phyloP scores from a whole-genome alignment of 1,140 invertebrate species.

The Cardiocondyla obscurior region DNA sequence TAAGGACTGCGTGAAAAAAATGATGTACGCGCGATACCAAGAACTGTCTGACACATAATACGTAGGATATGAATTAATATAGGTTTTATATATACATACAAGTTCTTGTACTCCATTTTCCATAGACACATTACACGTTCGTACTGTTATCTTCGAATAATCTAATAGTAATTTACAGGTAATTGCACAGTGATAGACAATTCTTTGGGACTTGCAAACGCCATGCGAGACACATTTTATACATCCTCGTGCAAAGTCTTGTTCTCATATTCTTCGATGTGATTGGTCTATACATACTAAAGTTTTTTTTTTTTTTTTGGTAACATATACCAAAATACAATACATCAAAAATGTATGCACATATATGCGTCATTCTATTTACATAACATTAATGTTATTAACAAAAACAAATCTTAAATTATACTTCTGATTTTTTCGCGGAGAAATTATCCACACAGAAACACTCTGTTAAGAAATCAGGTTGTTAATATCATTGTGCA shows the following conservation, averaged over 20 bases:
- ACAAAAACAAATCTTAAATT: background rate
- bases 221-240: constrained; percentile 49
- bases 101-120: constrained; percentile 63
- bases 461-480: background rate
- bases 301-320: constrained; percentile 26
- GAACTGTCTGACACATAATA: constrained; percentile 87
- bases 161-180: constrained; percentile 41
- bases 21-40: constrained; percentile 93
- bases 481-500: background rate
- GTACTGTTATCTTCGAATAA: constrained; percentile 53
- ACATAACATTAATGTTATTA: background rate
- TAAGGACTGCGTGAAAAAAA: constrained; percentile 95
- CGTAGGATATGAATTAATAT: constrained; percentile 49
- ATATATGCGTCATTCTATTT: background rate
- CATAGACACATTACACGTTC: constrained; percentile 59
- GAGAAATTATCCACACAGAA: background rate
- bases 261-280: constrained; percentile 12
- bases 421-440: background rate
- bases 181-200: constrained; percentile 57
- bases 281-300: constrained; percentile 9
- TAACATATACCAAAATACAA: constrained; percentile 14
- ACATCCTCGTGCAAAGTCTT: constrained; percentile 20
- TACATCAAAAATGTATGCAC: background rate
- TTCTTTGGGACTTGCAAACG: constrained; percentile 36
- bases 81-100: constrained; percentile 61